Evolutionary conservation across 2,113 vertebrate species (phyloP), one percentile per base, ranked within the genome.

Genomic region (Callorhinus ursinus): DNA sequence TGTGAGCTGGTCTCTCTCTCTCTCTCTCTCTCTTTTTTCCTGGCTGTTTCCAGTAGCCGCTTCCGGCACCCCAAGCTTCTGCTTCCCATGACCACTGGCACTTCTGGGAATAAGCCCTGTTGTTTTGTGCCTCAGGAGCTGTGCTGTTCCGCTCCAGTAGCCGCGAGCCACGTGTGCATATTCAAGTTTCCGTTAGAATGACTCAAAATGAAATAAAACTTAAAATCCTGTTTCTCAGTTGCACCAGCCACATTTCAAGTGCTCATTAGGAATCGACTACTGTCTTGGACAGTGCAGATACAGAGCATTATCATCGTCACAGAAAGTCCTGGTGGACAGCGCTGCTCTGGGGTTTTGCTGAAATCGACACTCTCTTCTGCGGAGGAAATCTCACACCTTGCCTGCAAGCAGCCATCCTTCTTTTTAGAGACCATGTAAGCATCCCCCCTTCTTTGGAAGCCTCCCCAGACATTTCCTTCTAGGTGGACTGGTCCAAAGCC

Each of bases 101-200:
- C 76, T 65, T 86, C 71, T 67, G 86, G 49, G 22, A 93, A 77
- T 24, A 42, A 15, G 16, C 7, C 53, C 21, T 61, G 82, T 82
- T 65, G 28, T 72, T 93, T 74, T n/a, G 79, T 79, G 74, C 53
- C 92, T 71, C 14, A 2, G 65, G 18, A 63, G 42, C 53, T 49
- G 8, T 21, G 22, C 36, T 72, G n/a, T 53, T 49, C 55, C 36
- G 14, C n/a, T 24, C 53, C 22, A 31, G 49, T 81, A 72, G 80
- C 72, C 42, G 21, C 61, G 69, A 79, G 49, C 59, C 72, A 79
- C 36, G 18, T 4, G 46, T 51, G 7, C 7, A 21, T 85, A 95
- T 92, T 94, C n/a, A 42, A 39, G 67, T 63, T 83, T 80, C 51
- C 92, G 65, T 84, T 28, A 80, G 82, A 93, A 76, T n/a, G 72